Percentiles rank a stretch among this genome's conserved stretches.
Evolutionary conservation across 2,797 vertebrate species (phyloP).

Genomic region (Typhlichthys eigenmanni): DNA sequence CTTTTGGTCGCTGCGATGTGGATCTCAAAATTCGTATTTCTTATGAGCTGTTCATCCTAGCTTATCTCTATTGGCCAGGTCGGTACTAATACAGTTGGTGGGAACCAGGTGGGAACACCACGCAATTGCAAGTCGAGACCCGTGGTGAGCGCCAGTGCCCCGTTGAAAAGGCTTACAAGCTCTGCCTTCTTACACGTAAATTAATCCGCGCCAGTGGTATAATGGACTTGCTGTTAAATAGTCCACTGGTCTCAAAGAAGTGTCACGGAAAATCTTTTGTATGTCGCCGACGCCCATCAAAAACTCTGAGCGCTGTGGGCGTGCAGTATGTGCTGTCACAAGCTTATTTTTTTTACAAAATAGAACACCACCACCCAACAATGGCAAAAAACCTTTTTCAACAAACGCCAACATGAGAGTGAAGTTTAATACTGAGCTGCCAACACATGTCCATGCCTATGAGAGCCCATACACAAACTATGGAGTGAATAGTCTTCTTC

Average conservation of each 20-base stretch:
- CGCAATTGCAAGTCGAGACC: conserved; percentile 52
- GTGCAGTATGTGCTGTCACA: no score
- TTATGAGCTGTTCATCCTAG: conserved; percentile 59
- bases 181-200: conserved; percentile 60
- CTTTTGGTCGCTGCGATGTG: conserved; percentile 35
- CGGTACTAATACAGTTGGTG: conserved; percentile 34
- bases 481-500: no score
- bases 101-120: conserved; percentile 35
- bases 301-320: no score
- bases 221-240: conserved; percentile 56
- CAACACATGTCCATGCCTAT: no score
- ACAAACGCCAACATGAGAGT: no score
- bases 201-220: conserved; percentile 61
- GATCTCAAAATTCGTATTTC: conserved; percentile 25
- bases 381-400: no score
- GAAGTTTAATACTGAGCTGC: no score
- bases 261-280: no score
- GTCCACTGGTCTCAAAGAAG: conserved; percentile 46
- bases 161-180: conserved; percentile 80
- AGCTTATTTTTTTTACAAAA: no score
- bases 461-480: no score
- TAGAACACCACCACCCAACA: no score
- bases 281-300: no score
- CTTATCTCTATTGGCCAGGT: conserved; percentile 31
- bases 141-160: conserved; percentile 70